These are phyloP conservation scores for Achroia grisella DNA, from an alignment of 1,140 invertebrate species.

Conservation along the genomic window DNA sequence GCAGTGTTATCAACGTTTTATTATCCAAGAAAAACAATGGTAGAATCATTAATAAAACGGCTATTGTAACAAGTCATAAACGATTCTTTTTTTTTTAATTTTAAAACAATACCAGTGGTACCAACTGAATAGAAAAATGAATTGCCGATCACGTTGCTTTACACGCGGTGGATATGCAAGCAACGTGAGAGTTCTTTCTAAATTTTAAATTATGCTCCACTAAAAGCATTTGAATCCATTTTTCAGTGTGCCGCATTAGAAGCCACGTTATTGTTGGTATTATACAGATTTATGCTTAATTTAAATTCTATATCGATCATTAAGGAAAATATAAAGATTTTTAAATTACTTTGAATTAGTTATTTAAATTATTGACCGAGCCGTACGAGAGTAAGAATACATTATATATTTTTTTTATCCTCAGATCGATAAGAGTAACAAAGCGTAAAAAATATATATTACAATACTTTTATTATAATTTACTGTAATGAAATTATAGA, in stretches of 20 bases:
- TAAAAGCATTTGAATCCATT: conserved; percentile 42
- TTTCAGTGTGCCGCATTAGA: conserved; percentile 25
- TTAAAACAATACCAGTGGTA: conserved; percentile 22
- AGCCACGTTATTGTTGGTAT: conserved; percentile 33
- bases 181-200: conserved; percentile 58
- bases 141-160: conserved; percentile 41
- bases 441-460: no score
- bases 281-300: conserved; percentile 48
- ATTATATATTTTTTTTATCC: no score
- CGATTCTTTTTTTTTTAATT: conserved; percentile 25
- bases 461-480: no score
- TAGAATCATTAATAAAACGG: conserved; percentile 43
- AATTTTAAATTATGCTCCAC: conserved; percentile 49
- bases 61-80: conserved; percentile 47
- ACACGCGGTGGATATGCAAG: conserved; percentile 34
- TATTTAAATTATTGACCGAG: no score
- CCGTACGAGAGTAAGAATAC: no score
- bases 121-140: conserved; percentile 28
- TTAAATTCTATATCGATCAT: conserved; percentile 50
- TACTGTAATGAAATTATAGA: no score
- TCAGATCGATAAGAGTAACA: no score
- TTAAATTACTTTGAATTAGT: conserved; percentile 19
- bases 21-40: conserved; percentile 52
- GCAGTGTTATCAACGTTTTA: conserved; percentile 28
- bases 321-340: conserved; percentile 37